Conservation (phyloP, 2,888 invertebrate genomes). For the Napeogenes inachia region DNA sequence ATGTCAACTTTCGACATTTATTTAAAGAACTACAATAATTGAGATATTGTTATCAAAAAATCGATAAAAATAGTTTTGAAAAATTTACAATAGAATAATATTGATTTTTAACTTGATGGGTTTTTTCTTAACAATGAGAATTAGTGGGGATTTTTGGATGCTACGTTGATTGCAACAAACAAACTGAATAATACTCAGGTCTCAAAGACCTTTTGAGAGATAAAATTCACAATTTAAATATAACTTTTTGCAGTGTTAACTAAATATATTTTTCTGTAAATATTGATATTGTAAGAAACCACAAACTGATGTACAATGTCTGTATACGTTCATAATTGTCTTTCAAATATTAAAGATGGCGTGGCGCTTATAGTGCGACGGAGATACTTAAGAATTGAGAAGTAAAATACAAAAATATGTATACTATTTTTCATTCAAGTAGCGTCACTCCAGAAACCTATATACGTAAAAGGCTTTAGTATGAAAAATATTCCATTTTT, state of each 20-base stretch:
- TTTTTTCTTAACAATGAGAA: neutral
- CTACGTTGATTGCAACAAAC: neutral
- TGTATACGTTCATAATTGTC: constrained; percentile 70
- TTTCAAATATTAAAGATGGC: constrained; percentile 46
- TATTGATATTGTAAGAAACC: constrained; percentile 54
- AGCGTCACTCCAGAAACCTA: constrained; percentile 50
- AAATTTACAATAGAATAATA: neutral
- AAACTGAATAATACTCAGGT: constrained; percentile 13
- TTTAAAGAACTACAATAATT: neutral
- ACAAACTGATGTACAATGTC: constrained; percentile 73
- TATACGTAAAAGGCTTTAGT: constrained; percentile 75
- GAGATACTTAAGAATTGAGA: constrained; percentile 22
- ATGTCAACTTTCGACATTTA: neutral
- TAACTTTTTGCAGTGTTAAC: constrained; percentile 15
- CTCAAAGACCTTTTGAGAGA: constrained; percentile 22
- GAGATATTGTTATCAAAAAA: constrained; percentile 2
- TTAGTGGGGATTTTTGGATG: constrained; percentile 5
- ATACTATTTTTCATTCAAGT: neutral
- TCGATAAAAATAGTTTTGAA: neutral
- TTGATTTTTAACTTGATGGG: neutral
- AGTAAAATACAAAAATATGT: constrained; percentile 9
- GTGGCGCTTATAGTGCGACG: constrained; percentile 35
- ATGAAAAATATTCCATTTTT: constrained; percentile 71
- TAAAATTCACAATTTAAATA: neutral
- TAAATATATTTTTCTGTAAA: constrained; percentile 47